A percentile compares a stretch with the other conserved stretches of the same genome.
Evolutionary conservation across 1,140 invertebrate genomes (phyloP).

Genomic region (Drosophila ironensis): DNA sequence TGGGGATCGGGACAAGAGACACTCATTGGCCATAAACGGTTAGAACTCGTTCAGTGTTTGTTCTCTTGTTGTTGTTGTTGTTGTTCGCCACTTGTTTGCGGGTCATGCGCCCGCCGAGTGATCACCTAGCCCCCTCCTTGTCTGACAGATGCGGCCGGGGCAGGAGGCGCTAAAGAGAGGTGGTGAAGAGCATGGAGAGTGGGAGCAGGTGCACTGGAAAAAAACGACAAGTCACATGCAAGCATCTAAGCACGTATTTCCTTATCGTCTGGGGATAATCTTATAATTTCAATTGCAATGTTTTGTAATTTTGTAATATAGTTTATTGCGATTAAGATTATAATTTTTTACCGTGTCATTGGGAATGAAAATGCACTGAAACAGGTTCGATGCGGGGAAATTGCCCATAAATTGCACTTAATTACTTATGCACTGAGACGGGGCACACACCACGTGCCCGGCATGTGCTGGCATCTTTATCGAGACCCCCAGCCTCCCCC

Average conservation of each 20-base stretch:
- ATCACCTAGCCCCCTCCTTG: constrained; percentile 27
- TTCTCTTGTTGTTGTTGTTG: neutral
- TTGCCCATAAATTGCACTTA: constrained; percentile 66
- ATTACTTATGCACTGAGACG: constrained; percentile 42
- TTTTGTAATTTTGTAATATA: no score
- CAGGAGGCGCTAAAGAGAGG: neutral
- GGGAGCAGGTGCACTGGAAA: constrained; percentile 9
- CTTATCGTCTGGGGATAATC: no score
- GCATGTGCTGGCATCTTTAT: constrained; percentile 36
- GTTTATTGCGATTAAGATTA: no score
- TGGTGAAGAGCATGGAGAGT: neutral
- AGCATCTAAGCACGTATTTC: neutral
- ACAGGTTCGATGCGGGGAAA: constrained; percentile 72
- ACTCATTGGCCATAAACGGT: constrained; percentile 53
- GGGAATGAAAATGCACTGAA: constrained; percentile 48
- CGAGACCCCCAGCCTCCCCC: neutral
- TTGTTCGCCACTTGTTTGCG: constrained; percentile 22
- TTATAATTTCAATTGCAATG: no score
- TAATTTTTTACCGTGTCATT: neutral
- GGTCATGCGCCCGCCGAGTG: constrained; percentile 62
- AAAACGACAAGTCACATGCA: neutral
- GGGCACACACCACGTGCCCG: constrained; percentile 30
- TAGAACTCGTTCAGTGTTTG: constrained; percentile 46
- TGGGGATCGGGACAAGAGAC: no score
- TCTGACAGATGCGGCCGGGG: constrained; percentile 1